A percentile compares a stretch with the other conserved stretches of the same genome.
Conservation (phyloP, 2,797 vertebrate genomes). For the Brotula barbata region DNA sequence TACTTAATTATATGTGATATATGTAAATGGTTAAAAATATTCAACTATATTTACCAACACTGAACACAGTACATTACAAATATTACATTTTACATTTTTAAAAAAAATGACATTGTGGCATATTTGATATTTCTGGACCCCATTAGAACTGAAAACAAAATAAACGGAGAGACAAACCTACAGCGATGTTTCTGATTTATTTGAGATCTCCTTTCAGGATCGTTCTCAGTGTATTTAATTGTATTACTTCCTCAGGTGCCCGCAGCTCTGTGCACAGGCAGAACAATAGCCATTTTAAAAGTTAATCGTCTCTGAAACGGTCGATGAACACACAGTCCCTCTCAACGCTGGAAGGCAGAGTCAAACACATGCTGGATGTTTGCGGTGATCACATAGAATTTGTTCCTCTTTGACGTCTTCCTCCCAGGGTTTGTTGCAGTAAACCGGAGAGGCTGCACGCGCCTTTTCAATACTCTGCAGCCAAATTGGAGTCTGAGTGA, state of each 20-base stretch:
- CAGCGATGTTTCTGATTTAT: conserved; percentile 32
- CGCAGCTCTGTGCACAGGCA: conserved; percentile 4
- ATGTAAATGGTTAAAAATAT: too few relatives aligned
- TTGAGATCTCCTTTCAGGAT: conserved; percentile 16
- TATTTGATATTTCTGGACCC: too few relatives aligned
- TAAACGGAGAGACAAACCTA: too few relatives aligned
- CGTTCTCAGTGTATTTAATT: conserved; percentile 20
- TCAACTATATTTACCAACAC: too few relatives aligned
- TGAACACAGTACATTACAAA: too few relatives aligned
- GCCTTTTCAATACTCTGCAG: too few relatives aligned
- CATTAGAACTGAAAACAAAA: too few relatives aligned
- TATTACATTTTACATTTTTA: too few relatives aligned
- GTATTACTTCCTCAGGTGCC: conserved; percentile 27
- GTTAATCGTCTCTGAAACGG: conserved; percentile 51
- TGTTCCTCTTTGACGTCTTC: conserved; percentile 18
- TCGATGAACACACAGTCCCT: conserved; percentile 32
- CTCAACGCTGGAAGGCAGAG: conserved; percentile 17
- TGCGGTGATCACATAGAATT: conserved; percentile 22
- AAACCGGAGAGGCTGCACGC: too few relatives aligned
- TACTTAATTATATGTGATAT: too few relatives aligned
- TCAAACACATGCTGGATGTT: conserved; percentile 13
- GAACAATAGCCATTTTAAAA: conserved; percentile 44
- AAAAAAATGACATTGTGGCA: too few relatives aligned
- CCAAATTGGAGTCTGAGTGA: too few relatives aligned
- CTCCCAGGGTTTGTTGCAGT: conserved; percentile 1